Evolutionary conservation across 2,113 vertebrate genomes (phyloP), one percentile per base, ranked within the genome.

Genomic region (Neotoma lepida): DNA sequence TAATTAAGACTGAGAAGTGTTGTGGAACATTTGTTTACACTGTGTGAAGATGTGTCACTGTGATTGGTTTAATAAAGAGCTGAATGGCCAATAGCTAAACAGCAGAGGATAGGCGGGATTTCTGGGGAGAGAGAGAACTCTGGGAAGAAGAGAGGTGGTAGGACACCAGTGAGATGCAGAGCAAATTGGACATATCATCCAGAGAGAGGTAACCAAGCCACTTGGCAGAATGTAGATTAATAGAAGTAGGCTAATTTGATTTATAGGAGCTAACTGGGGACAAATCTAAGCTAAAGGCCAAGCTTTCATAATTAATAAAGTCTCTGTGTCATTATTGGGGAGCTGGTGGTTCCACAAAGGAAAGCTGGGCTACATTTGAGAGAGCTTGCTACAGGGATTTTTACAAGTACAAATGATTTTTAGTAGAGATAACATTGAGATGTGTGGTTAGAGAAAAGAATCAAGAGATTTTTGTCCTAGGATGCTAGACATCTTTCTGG

Each of bases 391-490:
- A 20, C 3, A 70, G 18, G 68, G 17, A 70, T 39, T 35, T 22
- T 18, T 51, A 51, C 15, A 4, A 22, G 33, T 18, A 77, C 0
- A 78, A 86, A 49, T 54, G 18, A 8, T 6, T 63, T 70, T 77
- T 18, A 22, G 4, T 9, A 24, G 33, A 4, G 14, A 8, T 87
- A 26, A 54, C 33, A 1, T 26, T 84, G 35, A 70, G 1, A 10
- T 90, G 13, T 73, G 12, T 68, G 33, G 28, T 46, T 61, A 90
- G 68, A 89, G 28, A 93, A 78, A 22, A 49, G 35, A 93, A 94
- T n/a, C 22, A 61, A 68, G 24, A 82, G 18, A 84, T 17, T 30
- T 54, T 49, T 91, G 14, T 5, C 77, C 4, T 10, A 91, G 24
- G 15, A 66, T 89, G 1, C 89, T 71, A 18, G 14, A 89, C 41